A percentile compares a stretch with the other conserved stretches of the same genome.
These are phyloP conservation scores for Agriotes lineatus DNA, from an alignment of 2,888 invertebrate genomes.

Conservation along the genomic window DNA sequence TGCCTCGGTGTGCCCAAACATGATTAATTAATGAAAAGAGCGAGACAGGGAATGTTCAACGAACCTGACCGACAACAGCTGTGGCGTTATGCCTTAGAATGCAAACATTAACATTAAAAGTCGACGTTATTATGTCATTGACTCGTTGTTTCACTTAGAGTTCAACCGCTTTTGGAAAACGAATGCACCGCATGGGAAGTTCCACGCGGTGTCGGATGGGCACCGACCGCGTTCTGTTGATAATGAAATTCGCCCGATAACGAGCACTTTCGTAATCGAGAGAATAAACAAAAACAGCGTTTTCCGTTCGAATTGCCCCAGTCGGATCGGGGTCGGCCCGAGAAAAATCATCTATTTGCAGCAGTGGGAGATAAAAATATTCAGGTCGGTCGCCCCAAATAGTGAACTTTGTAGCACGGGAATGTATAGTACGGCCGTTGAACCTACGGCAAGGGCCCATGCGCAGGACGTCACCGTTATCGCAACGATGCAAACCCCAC, in stretches of 20 bases:
- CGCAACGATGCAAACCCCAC: constrained; percentile 54
- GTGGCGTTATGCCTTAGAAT: constrained; percentile 14
- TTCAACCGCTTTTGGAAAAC: constrained; percentile 20
- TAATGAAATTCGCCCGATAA: constrained; percentile 1
- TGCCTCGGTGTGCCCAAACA: background rate
- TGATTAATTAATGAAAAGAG: constrained; percentile 15
- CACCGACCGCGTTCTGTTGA: background rate
- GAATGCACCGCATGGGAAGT: constrained; percentile 2
- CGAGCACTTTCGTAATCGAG: constrained; percentile 10
- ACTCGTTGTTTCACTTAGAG: constrained; percentile 25
- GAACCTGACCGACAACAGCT: constrained; percentile 26
- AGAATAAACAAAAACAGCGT: constrained; percentile 20
- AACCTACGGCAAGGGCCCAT: constrained; percentile 52
- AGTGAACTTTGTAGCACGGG: constrained; percentile 55
- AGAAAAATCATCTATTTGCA: constrained; percentile 49
- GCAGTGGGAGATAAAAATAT: constrained; percentile 53
- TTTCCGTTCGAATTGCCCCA: constrained; percentile 27
- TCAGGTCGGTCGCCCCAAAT: constrained; percentile 54
- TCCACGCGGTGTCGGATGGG: background rate
- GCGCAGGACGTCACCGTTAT: constrained; percentile 54
- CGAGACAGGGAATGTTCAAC: constrained; percentile 19
- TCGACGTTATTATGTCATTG: constrained; percentile 35
- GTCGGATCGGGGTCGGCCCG: constrained; percentile 38
- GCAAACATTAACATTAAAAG: constrained; percentile 23
- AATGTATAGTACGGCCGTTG: constrained; percentile 55